Percentiles rank a stretch among this genome's conserved stretches.
Evolutionary conservation across 1,140 invertebrate genomes (phyloP).

Genomic region (Drosophila carrolli): DNA sequence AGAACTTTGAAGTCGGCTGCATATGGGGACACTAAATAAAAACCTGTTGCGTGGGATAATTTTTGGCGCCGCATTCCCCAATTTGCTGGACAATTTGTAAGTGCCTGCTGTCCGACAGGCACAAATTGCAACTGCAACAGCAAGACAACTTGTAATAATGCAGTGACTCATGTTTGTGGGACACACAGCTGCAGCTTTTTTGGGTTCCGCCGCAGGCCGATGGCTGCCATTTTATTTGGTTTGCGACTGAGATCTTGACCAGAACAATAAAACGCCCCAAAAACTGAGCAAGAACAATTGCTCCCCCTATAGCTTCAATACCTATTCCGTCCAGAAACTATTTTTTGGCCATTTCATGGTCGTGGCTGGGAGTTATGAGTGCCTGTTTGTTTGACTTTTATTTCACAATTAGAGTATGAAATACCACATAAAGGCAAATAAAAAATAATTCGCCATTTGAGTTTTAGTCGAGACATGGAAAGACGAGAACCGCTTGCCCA

Average conservation of each 20-base stretch:
- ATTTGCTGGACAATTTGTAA: conserved; percentile 57
- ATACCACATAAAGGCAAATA: conserved; percentile 29
- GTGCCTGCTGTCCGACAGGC: conserved; percentile 32
- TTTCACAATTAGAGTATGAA: conserved; percentile 64
- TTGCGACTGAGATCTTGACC: conserved; percentile 33
- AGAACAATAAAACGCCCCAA: conserved; percentile 45
- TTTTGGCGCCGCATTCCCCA: conserved; percentile 32
- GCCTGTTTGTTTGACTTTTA: conserved; percentile 54
- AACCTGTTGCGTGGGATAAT: conserved; percentile 79
- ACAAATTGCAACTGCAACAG: conserved; percentile 16
- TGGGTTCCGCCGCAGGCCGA: conserved; percentile 6
- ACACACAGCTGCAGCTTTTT: conserved; percentile 27
- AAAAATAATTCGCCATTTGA: conserved; percentile 5
- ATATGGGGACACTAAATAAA: conserved; percentile 35
- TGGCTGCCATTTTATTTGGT: conserved; percentile 23
- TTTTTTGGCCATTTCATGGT: conserved; percentile 9
- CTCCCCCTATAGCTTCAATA: conserved; percentile 17
- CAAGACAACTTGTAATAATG: conserved; percentile 15
- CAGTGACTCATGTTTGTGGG: conserved; percentile 32
- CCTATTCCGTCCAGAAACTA: conserved; percentile 11
- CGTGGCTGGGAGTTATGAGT: conserved; percentile 15
- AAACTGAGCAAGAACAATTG: conserved; percentile 20
- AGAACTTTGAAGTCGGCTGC: conserved; percentile 40
- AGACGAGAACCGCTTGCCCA: conserved; percentile 35
- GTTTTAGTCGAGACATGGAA: conserved; percentile 10